Base-by-base conservation (phyloP, 92 coral and sea anemone species). In the Virgularia gustaviana region DNA sequence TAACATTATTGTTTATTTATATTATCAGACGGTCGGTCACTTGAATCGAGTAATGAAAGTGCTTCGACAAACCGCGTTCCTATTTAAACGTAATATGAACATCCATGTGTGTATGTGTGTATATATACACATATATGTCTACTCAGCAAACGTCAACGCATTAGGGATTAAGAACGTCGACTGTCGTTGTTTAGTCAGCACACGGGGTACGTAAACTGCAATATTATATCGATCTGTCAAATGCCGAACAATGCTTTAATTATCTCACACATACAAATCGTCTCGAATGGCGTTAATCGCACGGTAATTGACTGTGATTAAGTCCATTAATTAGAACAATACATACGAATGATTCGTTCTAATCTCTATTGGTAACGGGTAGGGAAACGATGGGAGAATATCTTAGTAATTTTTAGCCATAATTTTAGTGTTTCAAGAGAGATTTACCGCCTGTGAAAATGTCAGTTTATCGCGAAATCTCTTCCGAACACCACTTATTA, bases 201-300 rank as follows among this genome's bases (percentile, higher is more conserved):
- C 55, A 68, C 43, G 51, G 61, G 5, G 44, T 43, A 68, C 75
- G 55, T 49, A 68, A 68, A 68, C 75, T 68, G 75, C 75, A 68
- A 68, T 68, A 68, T 67, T 68, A 68, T 68, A 68, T 68, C 75
- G 39, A 68, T 68, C 75, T 68, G 75, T 68, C 75, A 68, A 68
- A 49, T 68, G 55, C 61, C 61, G 45, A 68, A 68, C 75, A 68
- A 68, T 68, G 75, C 75, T 68, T 68, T 68, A 68, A 68, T 68
- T 68, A 68, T 68, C 61, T 68, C 75, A 16, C 75, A 68, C 51
- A 65, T 65, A 42, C 72, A 65, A 65, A 65, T 68, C 75, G 75
- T 68, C 75, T 68, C 75, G 75, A 49, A 68, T 68, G 60, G 75
- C 75, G 75, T 68, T 68, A 68, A 68, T 68, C 75, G 75, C 61